phyloP scores from a whole-genome alignment of 1,140 invertebrate species.

The Papilio xuthus region DNA sequence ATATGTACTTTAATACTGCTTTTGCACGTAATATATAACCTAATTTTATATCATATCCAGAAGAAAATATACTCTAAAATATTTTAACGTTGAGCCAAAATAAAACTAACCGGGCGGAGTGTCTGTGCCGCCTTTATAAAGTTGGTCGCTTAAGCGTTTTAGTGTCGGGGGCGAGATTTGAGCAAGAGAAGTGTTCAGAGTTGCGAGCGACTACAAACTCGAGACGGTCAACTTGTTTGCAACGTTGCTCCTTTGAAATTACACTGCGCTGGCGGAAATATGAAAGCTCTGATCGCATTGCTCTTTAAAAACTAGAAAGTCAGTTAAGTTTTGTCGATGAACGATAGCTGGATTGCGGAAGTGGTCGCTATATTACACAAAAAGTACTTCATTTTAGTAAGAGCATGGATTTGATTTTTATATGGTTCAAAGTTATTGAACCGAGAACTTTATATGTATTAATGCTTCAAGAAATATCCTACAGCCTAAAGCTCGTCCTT shows the following conservation, averaged over 20 bases:
- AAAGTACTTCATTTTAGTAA: not conserved
- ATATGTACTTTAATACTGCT: not conserved
- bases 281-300: constrained; percentile 21
- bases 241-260: constrained; percentile 46
- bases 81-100: constrained; percentile 27
- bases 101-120: constrained; percentile 28
- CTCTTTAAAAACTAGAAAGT: constrained; percentile 13
- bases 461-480: no score
- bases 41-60: not conserved
- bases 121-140: constrained; percentile 29
- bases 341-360: not conserved
- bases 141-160: constrained; percentile 32
- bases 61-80: constrained; percentile 14
- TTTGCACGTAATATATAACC: not conserved
- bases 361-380: not conserved
- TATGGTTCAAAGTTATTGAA: not conserved
- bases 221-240: constrained; percentile 57
- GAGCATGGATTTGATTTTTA: not conserved
- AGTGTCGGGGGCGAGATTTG: constrained; percentile 29
- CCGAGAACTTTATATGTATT: not conserved
- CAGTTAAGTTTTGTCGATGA: constrained; percentile 14
- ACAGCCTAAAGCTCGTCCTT: no score
- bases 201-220: constrained; percentile 43
- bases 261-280: constrained; percentile 26
- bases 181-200: constrained; percentile 20